Evolutionary conservation across 1,140 invertebrate species (phyloP).

Genomic region (Drosophila elegans): DNA sequence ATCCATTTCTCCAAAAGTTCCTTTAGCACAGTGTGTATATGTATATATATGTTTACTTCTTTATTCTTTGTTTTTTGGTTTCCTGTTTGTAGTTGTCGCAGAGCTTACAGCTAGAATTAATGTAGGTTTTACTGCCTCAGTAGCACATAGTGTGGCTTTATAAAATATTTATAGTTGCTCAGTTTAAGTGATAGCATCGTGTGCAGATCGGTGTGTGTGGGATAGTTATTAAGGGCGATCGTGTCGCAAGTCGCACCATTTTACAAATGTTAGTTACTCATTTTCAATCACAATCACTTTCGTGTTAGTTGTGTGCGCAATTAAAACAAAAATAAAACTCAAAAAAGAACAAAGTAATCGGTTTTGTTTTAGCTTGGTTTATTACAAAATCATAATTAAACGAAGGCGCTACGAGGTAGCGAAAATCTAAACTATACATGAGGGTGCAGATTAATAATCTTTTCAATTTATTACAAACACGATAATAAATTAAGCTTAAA

Average conservation of each 20-base stretch:
- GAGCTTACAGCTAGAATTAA: conserved; percentile 63
- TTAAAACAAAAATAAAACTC: conserved; percentile 1
- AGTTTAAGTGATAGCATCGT: conserved; percentile 41
- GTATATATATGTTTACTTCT: conserved; percentile 31
- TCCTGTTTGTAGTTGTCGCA: conserved; percentile 45
- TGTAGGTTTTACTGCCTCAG: conserved; percentile 73
- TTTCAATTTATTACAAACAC: conserved; percentile 50
- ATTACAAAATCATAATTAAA: conserved; percentile 67
- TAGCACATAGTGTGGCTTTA: conserved; percentile 63
- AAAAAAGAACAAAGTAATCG: conserved; percentile 5
- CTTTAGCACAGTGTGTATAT: conserved; percentile 38
- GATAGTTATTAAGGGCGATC: conserved; percentile 8
- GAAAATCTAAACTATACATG: conserved; percentile 49
- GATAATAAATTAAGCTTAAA: conserved; percentile 73
- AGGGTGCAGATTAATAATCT: conserved; percentile 35
- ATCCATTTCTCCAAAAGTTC: conserved; percentile 51
- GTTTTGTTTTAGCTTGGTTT: conserved; percentile 46
- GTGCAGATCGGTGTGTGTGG: conserved; percentile 32
- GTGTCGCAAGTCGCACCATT: conserved; percentile 45
- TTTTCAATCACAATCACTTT: conserved; percentile 80
- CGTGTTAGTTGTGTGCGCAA: conserved; percentile 67
- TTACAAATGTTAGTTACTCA: conserved; percentile 73
- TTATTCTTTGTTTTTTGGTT: conserved; percentile 27
- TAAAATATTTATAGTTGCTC: conserved; percentile 62
- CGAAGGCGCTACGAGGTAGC: conserved; percentile 37